Evolutionary conservation across 2,113 vertebrate genomes (phyloP), one percentile per base, ranked within the genome.

Genomic region (Bostrychus sinensis): DNA sequence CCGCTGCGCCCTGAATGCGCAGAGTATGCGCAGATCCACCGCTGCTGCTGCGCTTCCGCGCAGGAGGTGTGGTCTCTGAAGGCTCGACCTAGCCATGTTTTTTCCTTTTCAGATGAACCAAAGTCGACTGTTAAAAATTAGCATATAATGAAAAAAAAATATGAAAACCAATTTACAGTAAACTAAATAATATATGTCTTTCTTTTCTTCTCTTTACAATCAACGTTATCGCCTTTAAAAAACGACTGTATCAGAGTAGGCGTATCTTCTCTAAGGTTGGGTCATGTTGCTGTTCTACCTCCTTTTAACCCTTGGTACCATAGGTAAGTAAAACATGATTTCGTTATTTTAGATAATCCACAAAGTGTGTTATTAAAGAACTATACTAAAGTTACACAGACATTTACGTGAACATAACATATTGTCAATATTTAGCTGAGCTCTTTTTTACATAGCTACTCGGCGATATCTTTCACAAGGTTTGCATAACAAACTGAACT

Each of bases 261-360:
- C 45, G 45, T 48, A 26, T 4, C 20, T 22, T 48, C 25, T 48
- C 22, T 7, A 12, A 25, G 25, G 20, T 48, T 12, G 14, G 45
- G 45, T 25, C 22, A 48, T 48, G 45, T 20, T 48, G 22, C 45
- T 48, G 45, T 22, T 48, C 1, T 48, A 48, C 22, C 5, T 48
- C 12, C 43, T 46, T 25, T 48, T 48, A 48, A 25, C 22, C 45
- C 22, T 14, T 16, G 12, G 13, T 13, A 25, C 45, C 13, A 14
- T 48, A 12, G 45, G 45, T 48, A 48, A 25, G 45, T 25, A 16
- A 48, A n/a, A n/a, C n/a, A n/a, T n/a, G n/a, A n/a, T n/a, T n/a
- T n/a, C n/a, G n/a, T n/a, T n/a, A n/a, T n/a, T n/a, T n/a, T n/a
- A n/a, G n/a, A n/a, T n/a, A n/a, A n/a, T n/a, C n/a, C n/a, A n/a